Evolutionary conservation across 2,113 vertebrate species (phyloP).

Genomic region (Perognathus longimembris): DNA sequence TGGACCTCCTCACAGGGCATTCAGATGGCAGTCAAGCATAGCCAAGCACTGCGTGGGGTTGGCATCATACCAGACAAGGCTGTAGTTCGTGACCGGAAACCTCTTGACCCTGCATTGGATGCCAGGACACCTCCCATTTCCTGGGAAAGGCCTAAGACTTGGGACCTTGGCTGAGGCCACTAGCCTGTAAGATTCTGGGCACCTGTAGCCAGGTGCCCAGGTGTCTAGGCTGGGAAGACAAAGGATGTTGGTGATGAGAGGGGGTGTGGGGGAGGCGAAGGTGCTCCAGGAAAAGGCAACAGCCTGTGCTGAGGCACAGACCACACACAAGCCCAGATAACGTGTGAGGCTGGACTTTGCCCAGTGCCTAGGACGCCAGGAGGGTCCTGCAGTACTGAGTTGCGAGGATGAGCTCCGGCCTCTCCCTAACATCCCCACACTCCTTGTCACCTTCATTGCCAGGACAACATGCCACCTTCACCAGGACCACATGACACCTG

Average conservation of each 20-base stretch:
- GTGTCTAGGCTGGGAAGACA: not conserved
- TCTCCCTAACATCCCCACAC: not conserved
- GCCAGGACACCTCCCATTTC: no score
- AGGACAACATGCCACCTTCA: fast-evolving
- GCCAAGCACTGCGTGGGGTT: not conserved
- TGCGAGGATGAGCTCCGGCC: not conserved
- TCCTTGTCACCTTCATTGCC: no score
- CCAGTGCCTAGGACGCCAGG: not conserved
- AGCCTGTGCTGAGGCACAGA: not conserved
- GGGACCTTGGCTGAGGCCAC: not conserved
- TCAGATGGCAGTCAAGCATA: not conserved
- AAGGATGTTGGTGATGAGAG: not conserved
- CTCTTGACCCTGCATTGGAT: not conserved
- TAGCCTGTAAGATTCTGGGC: fast-evolving
- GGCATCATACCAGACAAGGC: not conserved
- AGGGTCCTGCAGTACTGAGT: not conserved
- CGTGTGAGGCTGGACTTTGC: not conserved
- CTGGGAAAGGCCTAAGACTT: not conserved
- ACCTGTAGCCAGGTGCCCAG: fast-evolving
- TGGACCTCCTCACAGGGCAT: no score
- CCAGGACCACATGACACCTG: no score
- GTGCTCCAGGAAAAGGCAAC: not conserved
- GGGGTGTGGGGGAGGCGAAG: fast-evolving
- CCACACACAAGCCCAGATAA: not conserved
- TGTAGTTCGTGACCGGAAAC: not conserved